Conservation (phyloP, 2,797 vertebrate genomes). For the Siniperca undulata region DNA sequence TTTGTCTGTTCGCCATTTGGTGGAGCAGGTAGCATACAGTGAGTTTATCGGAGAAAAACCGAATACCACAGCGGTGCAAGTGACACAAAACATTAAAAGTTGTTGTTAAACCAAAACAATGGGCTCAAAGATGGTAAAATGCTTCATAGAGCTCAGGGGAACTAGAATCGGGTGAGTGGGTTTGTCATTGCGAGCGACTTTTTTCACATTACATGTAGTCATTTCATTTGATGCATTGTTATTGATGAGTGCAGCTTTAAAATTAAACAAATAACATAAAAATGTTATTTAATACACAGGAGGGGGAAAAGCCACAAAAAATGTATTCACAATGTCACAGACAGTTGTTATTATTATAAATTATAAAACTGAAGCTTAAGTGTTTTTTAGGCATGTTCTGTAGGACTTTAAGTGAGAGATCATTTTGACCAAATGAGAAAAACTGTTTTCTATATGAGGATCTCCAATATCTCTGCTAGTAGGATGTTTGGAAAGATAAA, state of each 20-base stretch:
- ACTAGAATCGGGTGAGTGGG: background rate
- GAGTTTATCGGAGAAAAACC: background rate
- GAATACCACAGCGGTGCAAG: too few species aligned
- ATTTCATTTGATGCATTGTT: constrained; percentile 5
- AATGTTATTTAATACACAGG: background rate
- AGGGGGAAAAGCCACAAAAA: background rate
- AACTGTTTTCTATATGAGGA: background rate
- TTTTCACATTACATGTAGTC: background rate
- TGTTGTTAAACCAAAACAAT: background rate
- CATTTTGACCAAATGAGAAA: background rate
- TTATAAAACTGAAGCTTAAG: background rate
- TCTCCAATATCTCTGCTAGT: background rate
- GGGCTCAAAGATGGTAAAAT: background rate
- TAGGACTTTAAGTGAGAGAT: background rate
- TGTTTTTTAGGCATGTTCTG: background rate
- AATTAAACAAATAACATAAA: background rate
- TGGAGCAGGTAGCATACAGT: background rate
- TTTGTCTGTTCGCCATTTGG: background rate
- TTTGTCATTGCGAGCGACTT: background rate
- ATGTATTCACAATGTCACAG: background rate
- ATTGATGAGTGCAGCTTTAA: background rate
- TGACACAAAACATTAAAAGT: background rate
- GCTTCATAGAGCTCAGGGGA: too few species aligned
- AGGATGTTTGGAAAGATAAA: constrained; percentile 1
- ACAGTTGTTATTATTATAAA: background rate